These are phyloP conservation scores for Anagyrus pseudococci DNA, from an alignment of 2,888 invertebrate species.

Conservation along the genomic window DNA sequence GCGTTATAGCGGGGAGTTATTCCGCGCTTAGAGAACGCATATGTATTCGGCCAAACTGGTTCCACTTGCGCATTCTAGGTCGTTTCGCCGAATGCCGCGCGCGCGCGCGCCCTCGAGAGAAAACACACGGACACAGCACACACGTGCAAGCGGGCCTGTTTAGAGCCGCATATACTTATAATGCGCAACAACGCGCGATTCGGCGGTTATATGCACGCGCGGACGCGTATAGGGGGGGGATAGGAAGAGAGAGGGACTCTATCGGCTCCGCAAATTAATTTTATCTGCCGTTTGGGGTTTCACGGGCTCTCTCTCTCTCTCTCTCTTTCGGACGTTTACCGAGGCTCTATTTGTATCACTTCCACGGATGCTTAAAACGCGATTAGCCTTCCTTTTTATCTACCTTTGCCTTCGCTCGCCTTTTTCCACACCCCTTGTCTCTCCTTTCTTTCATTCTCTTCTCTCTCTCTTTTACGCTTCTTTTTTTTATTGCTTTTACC, in stretches of 20 bases:
- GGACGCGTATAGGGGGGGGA: slow-evolving; percentile 37
- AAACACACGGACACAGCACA: no score
- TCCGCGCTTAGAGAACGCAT: no score
- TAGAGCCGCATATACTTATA: no score
- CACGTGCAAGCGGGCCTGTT: no score
- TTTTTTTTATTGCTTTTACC: no score
- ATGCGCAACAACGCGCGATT: no score
- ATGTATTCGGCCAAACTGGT: no score
- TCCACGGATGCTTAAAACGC: background rate
- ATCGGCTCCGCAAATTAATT: slow-evolving; percentile 47
- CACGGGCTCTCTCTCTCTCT: no score
- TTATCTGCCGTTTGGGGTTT: slow-evolving; percentile 16
- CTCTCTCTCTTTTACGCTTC: no score
- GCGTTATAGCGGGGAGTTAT: no score
- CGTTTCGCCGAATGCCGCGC: slow-evolving; percentile 39
- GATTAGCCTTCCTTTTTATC: background rate
- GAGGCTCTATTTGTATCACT: background rate
- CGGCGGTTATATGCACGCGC: slow-evolving; percentile 42
- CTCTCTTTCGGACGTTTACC: slow-evolving; percentile 2
- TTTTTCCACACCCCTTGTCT: background rate
- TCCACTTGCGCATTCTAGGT: slow-evolving; percentile 55
- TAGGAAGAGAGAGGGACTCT: no score
- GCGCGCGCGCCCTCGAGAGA: no score
- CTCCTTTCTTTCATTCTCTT: background rate
- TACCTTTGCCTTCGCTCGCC: background rate